phyloP scores from a whole-genome alignment of 2,888 invertebrate genomes.

The Phaonia tiefii region DNA sequence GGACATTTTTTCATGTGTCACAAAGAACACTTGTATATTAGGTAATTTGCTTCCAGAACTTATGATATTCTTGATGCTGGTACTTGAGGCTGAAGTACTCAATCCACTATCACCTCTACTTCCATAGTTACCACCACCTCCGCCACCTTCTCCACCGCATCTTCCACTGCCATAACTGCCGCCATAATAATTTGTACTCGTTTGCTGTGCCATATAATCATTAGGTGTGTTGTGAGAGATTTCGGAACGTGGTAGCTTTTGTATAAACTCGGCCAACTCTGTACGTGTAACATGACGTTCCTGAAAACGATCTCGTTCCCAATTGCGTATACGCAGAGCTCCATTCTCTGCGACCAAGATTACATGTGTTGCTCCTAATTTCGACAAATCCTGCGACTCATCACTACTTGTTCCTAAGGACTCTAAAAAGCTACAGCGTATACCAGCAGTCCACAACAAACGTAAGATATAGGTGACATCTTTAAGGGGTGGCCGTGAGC shows the following conservation, averaged over 20 bases:
- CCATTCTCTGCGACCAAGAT: slow-evolving; percentile 82
- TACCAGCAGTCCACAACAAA: slow-evolving; percentile 87
- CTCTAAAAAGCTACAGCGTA: slow-evolving; percentile 85
- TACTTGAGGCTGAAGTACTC: slow-evolving; percentile 71
- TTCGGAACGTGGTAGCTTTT: slow-evolving; percentile 83
- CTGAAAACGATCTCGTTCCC: slow-evolving; percentile 85
- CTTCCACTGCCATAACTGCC: slow-evolving; percentile 44
- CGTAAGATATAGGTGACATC: slow-evolving; percentile 82
- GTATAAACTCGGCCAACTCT: slow-evolving; percentile 87
- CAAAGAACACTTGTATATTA: slow-evolving; percentile 84
- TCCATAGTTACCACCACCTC: slow-evolving; percentile 48
- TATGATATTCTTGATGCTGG: slow-evolving; percentile 74
- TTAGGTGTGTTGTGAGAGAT: slow-evolving; percentile 67
- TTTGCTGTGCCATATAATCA: slow-evolving; percentile 71
- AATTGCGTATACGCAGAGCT: slow-evolving; percentile 81
- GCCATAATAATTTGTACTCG: slow-evolving; percentile 57
- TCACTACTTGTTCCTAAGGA: slow-evolving; percentile 81
- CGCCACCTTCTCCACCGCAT: slow-evolving; percentile 53
- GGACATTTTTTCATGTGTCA: slow-evolving; percentile 85
- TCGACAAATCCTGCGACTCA: slow-evolving; percentile 85
- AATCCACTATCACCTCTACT: slow-evolving; percentile 70
- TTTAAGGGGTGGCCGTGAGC: slow-evolving; percentile 83
- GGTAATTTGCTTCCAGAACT: slow-evolving; percentile 77
- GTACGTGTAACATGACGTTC: slow-evolving; percentile 84
- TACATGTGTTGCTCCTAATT: slow-evolving; percentile 84